Evolutionary conservation across 2,888 invertebrate species (phyloP), one percentile per base, ranked within the genome.

Genomic region (Eilema caniola): DNA sequence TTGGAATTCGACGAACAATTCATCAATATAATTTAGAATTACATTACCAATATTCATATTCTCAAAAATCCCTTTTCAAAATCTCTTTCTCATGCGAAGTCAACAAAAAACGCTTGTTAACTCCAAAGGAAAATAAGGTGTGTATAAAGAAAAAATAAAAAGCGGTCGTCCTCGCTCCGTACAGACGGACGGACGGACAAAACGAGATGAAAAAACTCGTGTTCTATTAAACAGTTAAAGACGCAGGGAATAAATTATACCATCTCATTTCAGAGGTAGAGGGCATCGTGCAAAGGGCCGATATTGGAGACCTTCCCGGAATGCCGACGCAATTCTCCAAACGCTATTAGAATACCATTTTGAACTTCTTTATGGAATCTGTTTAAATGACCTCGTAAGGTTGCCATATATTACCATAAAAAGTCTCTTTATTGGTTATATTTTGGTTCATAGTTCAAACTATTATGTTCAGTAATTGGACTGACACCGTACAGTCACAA

Each of bases 221-320:
- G 83, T 87, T 87, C 86, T 89, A 90, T 90, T 90, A 89, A 89
- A 86, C 88, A 89, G 91, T 90, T 89, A 89, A 89, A 90, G 87
- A 88, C 86, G 88, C 86, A 82, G 77, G 76, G 89, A 90, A 92
- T 92, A 91, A 92, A 91, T 92, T 91, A 91, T 86, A 80, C 71
- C 76, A 79, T 74, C 74, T 79, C 80, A 81, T 81, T 81, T 75
- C 70, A 73, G 76, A 76, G 89, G 88, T 88, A 85, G 84, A 82
- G 82, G 85, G 82, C 82, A 79, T 82, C 83, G 81, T 83, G 82
- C 84, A 87, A 85, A 85, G 80, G 73, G 70, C 67, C 78, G 47
- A 28, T 47, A 28, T 53, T 83, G 82, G 78, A 78, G 78, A 69
- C 88, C 65, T 65, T 65, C 65, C 67, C 74, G 75, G 74, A 83